phyloP scores from a whole-genome alignment of 2,113 vertebrate genomes.

The Microtus montanus region DNA sequence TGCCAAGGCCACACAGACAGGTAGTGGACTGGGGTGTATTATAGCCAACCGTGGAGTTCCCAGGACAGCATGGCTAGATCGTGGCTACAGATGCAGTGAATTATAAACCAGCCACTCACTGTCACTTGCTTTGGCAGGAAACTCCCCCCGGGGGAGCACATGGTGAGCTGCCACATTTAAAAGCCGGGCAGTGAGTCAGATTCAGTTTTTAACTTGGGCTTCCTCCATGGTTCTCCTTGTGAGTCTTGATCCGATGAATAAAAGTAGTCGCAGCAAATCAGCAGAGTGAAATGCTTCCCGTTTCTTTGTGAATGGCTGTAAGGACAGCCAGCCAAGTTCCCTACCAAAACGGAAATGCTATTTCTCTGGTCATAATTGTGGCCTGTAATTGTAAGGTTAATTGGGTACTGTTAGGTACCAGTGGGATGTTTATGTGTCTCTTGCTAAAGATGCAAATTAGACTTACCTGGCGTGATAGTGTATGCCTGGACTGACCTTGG shows the following conservation, averaged over 20 bases:
- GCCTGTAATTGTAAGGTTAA: not conserved
- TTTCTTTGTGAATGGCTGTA: not conserved
- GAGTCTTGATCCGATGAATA: not conserved
- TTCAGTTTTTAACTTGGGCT: slow-evolving; percentile 13
- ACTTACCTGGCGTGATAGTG: not conserved
- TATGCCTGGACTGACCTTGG: not conserved
- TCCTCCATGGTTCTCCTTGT: not conserved
- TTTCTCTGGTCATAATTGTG: not conserved
- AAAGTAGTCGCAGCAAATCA: not conserved
- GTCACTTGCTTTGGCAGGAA: not conserved
- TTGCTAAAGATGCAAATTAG: not conserved
- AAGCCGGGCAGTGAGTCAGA: not conserved
- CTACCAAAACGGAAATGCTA: not conserved
- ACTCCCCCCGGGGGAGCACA: not conserved
- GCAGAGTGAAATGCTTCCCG: not conserved
- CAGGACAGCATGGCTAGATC: not conserved
- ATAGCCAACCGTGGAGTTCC: not conserved
- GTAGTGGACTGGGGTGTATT: not conserved
- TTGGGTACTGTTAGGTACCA: not conserved
- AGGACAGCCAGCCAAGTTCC: not conserved
- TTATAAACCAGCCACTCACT: not conserved
- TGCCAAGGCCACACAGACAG: not conserved
- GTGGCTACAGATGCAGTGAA: not conserved
- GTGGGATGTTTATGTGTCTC: not conserved
- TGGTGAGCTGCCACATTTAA: not conserved